phyloP scores from a whole-genome alignment of 2,113 vertebrate species.

The Rattus norvegicus region DNA sequence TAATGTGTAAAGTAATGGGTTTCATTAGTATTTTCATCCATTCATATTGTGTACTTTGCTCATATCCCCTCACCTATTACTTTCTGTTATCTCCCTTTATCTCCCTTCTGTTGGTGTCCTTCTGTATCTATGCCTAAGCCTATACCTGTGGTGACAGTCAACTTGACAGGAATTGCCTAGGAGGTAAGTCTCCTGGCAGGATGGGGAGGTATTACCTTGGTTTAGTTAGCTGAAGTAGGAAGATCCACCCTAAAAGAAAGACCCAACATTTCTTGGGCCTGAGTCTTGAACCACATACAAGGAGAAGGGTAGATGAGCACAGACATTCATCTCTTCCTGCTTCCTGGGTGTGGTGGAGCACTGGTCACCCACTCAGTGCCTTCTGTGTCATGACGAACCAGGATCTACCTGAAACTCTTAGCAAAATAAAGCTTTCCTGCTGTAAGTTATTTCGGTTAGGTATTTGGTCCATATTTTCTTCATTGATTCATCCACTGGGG shows the following conservation, averaged over 20 bases:
- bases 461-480: neutral
- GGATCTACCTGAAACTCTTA: neutral
- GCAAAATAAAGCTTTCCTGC: neutral
- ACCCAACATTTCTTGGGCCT: neutral
- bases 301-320: no score
- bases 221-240: neutral
- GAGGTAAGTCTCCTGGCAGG: neutral
- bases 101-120: neutral
- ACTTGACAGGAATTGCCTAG: neutral
- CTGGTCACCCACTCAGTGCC: neutral
- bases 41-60: neutral
- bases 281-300: neutral
- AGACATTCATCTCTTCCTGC: neutral
- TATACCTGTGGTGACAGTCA: neutral
- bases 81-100: neutral
- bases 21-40: neutral
- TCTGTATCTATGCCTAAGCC: neutral
- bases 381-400: neutral
- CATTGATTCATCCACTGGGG: neutral
- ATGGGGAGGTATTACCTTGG: neutral
- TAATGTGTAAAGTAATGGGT: neutral
- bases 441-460: neutral
- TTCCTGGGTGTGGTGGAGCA: neutral
- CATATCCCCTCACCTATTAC: neutral
- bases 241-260: neutral